Percentiles rank a stretch among this genome's conserved stretches.
These are phyloP conservation scores for Phyllostomus hastatus DNA, from an alignment of 2,113 vertebrate genomes.

Conservation along the genomic window DNA sequence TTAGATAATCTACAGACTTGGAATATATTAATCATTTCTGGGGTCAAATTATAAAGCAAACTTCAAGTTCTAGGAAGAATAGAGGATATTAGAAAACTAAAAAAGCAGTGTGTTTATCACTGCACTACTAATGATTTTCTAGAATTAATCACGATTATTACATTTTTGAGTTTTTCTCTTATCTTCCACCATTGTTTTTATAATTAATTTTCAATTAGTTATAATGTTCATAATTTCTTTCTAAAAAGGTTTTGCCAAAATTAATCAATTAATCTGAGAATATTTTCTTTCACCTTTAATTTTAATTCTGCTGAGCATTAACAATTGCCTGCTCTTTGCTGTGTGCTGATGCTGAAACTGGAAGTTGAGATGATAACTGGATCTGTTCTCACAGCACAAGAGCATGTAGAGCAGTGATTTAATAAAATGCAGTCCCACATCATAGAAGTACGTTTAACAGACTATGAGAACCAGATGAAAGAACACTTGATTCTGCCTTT, in stretches of 20 bases:
- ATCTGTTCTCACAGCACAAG: neutral
- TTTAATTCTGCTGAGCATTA: neutral
- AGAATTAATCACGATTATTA: neutral
- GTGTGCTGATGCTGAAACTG: neutral
- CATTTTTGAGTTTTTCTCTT: neutral
- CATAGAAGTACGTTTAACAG: neutral
- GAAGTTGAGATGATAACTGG: neutral
- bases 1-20: neutral
- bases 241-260: neutral
- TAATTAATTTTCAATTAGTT: conserved; percentile 26
- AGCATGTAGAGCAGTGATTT: neutral
- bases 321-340: neutral
- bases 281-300: neutral
- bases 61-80: neutral
- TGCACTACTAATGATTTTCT: neutral
- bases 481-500: neutral
- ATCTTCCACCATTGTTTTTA: neutral
- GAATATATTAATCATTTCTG: neutral
- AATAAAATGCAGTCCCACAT: neutral
- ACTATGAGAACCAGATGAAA: neutral
- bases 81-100: neutral
- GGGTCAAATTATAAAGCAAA: neutral
- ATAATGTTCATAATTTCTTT: conserved; percentile 23
- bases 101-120: neutral
- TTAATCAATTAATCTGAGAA: conserved; percentile 17